phyloP scores from a whole-genome alignment of 1,140 invertebrate species.

The Carcinoscorpius rotundicauda region DNA sequence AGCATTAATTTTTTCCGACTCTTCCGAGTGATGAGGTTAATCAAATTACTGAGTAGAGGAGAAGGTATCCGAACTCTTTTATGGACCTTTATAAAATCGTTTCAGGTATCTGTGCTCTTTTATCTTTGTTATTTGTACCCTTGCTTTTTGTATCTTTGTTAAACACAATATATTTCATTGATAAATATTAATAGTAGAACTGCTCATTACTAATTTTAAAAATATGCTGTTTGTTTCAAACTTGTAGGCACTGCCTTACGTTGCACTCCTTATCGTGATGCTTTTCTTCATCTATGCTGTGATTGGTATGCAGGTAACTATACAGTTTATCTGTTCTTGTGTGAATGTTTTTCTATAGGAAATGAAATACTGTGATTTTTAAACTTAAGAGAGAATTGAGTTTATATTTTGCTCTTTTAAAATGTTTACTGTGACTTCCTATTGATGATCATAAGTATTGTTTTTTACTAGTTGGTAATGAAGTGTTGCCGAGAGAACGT shows the following conservation, averaged over 20 bases:
- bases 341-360: too few species aligned
- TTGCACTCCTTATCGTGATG: conserved; percentile 95
- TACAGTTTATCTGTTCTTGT: background rate
- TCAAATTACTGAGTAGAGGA: conserved; percentile 91
- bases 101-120: conserved; percentile 42
- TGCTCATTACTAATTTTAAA: too few species aligned
- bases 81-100: conserved; percentile 99
- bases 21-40: conserved; percentile 96
- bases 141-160: background rate
- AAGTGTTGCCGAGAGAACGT: too few species aligned
- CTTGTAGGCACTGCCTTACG: conserved; percentile 89
- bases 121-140: background rate
- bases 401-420: background rate
- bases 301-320: conserved; percentile 85
- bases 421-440: too few species aligned
- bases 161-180: background rate
- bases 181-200: too few species aligned
- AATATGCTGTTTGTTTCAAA: too few species aligned
- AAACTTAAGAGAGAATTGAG: too few species aligned
- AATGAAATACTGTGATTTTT: too few species aligned
- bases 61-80: conserved; percentile 95
- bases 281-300: conserved; percentile 99
- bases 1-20: conserved; percentile 98
- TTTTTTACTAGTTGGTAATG: too few species aligned
- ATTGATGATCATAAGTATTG: too few species aligned